Percentiles rank a stretch among this genome's conserved stretches.
phyloP scores from a whole-genome alignment of 2,797 vertebrate genomes.

The Hybognathus amarus region DNA sequence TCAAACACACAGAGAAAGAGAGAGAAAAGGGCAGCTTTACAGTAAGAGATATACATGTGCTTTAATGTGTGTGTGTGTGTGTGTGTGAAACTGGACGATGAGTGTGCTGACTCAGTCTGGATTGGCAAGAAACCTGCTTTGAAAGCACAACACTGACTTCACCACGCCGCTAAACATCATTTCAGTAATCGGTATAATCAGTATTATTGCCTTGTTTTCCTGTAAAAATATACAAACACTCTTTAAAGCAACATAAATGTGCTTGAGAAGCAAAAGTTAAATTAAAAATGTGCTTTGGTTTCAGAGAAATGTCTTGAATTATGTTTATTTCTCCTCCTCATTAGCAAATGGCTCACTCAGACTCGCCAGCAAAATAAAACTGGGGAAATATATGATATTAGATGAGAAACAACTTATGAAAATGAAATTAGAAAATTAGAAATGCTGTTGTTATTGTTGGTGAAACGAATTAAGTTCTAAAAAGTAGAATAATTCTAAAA shows the following conservation, averaged over 20 bases:
- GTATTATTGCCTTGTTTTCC: constrained; percentile 1
- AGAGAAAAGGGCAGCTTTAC: constrained; percentile 43
- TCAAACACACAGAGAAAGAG: constrained; percentile 23
- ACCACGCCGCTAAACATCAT: not conserved
- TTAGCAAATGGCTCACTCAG: constrained; percentile 11
- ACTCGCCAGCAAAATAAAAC: not conserved
- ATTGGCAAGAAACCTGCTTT: constrained; percentile 18
- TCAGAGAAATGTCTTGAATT: not conserved
- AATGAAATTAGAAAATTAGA: not conserved
- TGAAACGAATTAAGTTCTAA: not conserved
- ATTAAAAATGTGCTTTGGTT: not conserved
- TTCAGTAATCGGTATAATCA: not conserved
- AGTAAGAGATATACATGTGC: not conserved
- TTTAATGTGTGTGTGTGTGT: constrained; percentile 16
- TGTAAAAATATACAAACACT: not conserved
- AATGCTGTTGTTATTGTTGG: not conserved
- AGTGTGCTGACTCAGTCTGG: constrained; percentile 27
- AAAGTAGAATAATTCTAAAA: not conserved
- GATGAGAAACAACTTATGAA: not conserved
- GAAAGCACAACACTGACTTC: constrained; percentile 18
- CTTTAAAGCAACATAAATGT: not conserved
- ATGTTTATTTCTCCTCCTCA: constrained; percentile 4
- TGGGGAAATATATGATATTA: not conserved
- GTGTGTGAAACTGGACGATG: not conserved
- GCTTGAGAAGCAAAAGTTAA: not conserved